Evolutionary conservation across 2,113 vertebrate genomes (phyloP).

Genomic region (Columba janthina): DNA sequence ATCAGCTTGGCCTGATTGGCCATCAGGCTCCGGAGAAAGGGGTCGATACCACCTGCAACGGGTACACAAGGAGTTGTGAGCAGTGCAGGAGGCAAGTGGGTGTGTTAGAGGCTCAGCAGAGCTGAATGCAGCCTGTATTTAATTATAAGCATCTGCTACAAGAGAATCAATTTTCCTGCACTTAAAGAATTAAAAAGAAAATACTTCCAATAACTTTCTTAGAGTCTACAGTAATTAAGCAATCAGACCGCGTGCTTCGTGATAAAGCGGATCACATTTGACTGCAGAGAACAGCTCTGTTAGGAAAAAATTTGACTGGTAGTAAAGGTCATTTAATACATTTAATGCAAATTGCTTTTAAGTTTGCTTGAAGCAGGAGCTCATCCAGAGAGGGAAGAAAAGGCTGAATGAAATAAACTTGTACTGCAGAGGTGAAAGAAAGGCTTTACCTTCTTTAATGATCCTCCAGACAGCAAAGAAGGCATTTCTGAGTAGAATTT

Average conservation of each 20-base stretch:
- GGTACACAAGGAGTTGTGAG: not conserved
- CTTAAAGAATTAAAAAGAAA: not conserved
- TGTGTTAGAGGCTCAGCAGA: not conserved
- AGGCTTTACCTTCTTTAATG: slow-evolving; percentile 79
- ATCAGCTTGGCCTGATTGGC: slow-evolving; percentile 80
- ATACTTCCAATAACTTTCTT: not conserved
- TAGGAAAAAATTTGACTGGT: not conserved
- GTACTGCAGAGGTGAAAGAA: not conserved
- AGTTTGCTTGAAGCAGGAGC: not conserved
- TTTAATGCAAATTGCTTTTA: not conserved
- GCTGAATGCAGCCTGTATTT: not conserved
- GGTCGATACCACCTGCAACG: slow-evolving; percentile 81
- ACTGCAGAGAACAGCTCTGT: not conserved
- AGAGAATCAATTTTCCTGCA: not conserved
- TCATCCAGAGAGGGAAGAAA: not conserved
- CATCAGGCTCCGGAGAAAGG: slow-evolving; percentile 79
- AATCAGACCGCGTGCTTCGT: not conserved
- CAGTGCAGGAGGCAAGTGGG: accelerated
- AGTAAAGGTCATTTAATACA: not conserved
- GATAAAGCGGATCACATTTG: not conserved
- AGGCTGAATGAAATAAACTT: not conserved
- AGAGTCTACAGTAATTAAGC: not conserved
- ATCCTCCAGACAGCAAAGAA: slow-evolving; percentile 89
- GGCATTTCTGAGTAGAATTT: slow-evolving; percentile 73
- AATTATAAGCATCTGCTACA: not conserved